A percentile compares a stretch with the other conserved stretches of the same genome.
phyloP scores from a whole-genome alignment of 2,113 vertebrate species.

The Phodopus roborovskii region DNA sequence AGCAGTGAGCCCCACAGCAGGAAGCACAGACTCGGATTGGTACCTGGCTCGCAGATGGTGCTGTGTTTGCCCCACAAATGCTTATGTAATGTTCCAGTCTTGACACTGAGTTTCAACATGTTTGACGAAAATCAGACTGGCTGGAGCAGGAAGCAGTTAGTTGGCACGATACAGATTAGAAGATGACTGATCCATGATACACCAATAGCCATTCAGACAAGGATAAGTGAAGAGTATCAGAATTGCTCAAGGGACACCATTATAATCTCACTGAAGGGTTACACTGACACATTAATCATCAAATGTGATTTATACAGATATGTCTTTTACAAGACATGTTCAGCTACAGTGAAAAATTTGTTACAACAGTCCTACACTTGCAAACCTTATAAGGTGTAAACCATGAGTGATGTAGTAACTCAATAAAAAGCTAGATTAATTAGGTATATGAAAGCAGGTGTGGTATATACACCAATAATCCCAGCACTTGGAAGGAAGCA shows the following conservation, averaged over 20 bases:
- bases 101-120: constrained; percentile 40
- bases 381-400: constrained; percentile 14
- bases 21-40: constrained; percentile 6
- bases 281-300: not conserved
- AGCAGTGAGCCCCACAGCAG: not conserved
- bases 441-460: not conserved
- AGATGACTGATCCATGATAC: not conserved
- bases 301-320: not conserved
- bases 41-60: not conserved
- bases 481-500: not conserved
- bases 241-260: not conserved
- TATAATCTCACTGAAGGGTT: constrained; percentile 27
- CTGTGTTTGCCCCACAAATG: not conserved
- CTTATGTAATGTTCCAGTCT: constrained; percentile 9
- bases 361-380: not conserved
- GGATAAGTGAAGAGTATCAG: not conserved
- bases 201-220: not conserved
- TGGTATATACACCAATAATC: not conserved
- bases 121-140: constrained; percentile 1
- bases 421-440: not conserved
- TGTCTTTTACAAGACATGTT: not conserved
- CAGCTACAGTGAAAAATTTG: not conserved
- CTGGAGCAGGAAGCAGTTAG: constrained; percentile 5
- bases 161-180: not conserved
- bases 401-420: constrained; percentile 11